Evolutionary conservation across 2,113 vertebrate species (phyloP), one percentile per base, ranked within the genome.

Genomic region (Cyprinus carpio): DNA sequence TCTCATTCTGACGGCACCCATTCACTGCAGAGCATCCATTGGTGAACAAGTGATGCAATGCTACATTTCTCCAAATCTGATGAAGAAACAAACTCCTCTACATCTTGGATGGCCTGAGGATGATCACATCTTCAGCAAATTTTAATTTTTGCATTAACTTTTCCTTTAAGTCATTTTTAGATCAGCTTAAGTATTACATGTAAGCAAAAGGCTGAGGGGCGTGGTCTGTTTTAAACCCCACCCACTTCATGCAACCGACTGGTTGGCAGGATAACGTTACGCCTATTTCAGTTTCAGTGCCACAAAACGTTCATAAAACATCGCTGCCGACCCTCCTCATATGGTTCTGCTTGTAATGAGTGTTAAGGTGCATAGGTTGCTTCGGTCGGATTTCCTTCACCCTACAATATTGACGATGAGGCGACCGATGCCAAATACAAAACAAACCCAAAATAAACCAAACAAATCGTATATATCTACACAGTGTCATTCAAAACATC

Each of bases 301-400:
- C 78, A 75, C 51, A 18, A 51, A 84, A 71, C 49, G 60, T 78
- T 84, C 25, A 31, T 29, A 40, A 71, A 5, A 40, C 40, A n/a
- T 29, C 29, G 7, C 25, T 27, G 15, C 16, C 43, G 62, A 27
- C 18, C 23, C n/a, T 67, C 4, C 1, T 75, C 40, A 6, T 12
- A 2, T 15, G 75, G 16, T 72, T 62, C 85, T 72, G 80, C 76
- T 56, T 46, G 60, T 84, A 72, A 90, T 75, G 84, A 86, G 90
- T 85, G 87, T 79, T 92, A 92, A 93, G 93, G 92, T 90, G 90
- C 90, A 91, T 90, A 89, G 90, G 90, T 91, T 84, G 87, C 86
- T 56, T 85, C 85, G 75, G 86, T 90, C 85, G 65, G 84, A 81
- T 88, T 85, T 90, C 91, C 86, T 85, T 20, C 58, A 31, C 82